Base-by-base conservation (phyloP, 2,797 vertebrate genomes). In the Chrosomus eos region DNA sequence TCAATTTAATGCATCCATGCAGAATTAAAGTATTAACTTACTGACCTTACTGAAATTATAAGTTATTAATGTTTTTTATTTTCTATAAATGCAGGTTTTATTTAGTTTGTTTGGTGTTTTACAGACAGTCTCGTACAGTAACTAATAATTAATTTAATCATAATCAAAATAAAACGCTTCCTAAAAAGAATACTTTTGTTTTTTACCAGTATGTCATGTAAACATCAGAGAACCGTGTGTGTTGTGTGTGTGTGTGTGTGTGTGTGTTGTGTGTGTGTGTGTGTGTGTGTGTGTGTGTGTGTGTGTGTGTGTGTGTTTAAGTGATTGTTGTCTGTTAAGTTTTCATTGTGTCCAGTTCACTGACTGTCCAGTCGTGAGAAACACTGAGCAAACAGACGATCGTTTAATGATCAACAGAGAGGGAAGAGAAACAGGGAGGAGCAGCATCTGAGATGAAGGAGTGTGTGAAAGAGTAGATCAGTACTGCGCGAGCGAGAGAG, bases 351-450 rank as follows among this genome's bases (percentile, higher is more conserved):
- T 58, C 31, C 33, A 76, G 53, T 76, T 55, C 51, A 75, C 36
- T n/a, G 70, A 62, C 53, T 82, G 81, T 45, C 70, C 81, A 82
- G 81, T 40, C 40, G 26, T 55, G 70, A 82, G 81, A 82, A 74
- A 71, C 51, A 23, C n/a, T 43, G 75, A 60, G 36, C 75, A 78
- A 78, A 78, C 38, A 78, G n/a, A 78, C 38, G 4, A 28, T 78
- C 38, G 64, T 43, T 38, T 64, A 64, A 64, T 78, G n/a, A 64
- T 64, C 76, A 78, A 64, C 76, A 78, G 67, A 40, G 36, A 75
- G 67, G 26, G 64, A 55, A 76, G 68, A 68, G 43, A 70, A 64
- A 51, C 70, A 16, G 67, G 58, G 76, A 58, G 82, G 23, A 31
- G 82, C 33, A 1, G 28, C 3, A 5, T 43, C 45, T 13, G 67